phyloP scores from a whole-genome alignment of 2,888 invertebrate genomes.

The Cistogaster globosa region DNA sequence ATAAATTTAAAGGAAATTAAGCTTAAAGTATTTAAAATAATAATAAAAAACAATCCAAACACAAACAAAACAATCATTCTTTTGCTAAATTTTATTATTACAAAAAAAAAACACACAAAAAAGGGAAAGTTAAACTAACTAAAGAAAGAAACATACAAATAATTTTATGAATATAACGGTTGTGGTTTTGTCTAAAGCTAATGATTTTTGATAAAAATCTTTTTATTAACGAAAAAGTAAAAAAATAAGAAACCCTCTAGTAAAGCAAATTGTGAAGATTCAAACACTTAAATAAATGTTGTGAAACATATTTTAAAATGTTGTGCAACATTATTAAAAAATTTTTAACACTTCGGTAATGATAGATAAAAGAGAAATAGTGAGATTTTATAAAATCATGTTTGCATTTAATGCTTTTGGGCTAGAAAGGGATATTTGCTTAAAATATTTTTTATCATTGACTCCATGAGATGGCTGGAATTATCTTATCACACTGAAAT shows the following conservation, averaged over 20 bases:
- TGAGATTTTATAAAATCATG: too few relatives aligned
- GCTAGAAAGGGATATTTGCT: too few relatives aligned
- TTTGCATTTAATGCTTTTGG: too few relatives aligned
- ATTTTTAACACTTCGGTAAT: too few relatives aligned
- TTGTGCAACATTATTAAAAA: too few relatives aligned
- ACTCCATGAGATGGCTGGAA: too few relatives aligned
- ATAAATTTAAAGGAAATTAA: constrained; percentile 33
- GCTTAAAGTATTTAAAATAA: constrained; percentile 26
- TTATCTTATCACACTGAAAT: too few relatives aligned
- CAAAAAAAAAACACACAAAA: not conserved
- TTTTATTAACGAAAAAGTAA: not conserved
- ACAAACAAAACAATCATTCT: constrained; percentile 58
- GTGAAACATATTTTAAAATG: too few relatives aligned
- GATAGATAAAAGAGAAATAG: too few relatives aligned
- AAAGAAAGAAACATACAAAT: constrained; percentile 34
- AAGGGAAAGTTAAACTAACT: constrained; percentile 59
- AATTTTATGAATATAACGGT: constrained; percentile 41
- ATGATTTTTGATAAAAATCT: constrained; percentile 50
- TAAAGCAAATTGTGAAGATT: not conserved
- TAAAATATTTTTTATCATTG: too few relatives aligned
- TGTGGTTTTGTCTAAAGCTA: constrained; percentile 56
- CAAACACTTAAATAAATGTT: too few relatives aligned
- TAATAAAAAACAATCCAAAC: constrained; percentile 46
- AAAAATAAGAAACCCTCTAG: not conserved
- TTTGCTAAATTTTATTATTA: constrained; percentile 50